A percentile compares a stretch with the other conserved stretches of the same genome.
Evolutionary conservation across 2,113 vertebrate genomes (phyloP).

Genomic region (Tyto alba): DNA sequence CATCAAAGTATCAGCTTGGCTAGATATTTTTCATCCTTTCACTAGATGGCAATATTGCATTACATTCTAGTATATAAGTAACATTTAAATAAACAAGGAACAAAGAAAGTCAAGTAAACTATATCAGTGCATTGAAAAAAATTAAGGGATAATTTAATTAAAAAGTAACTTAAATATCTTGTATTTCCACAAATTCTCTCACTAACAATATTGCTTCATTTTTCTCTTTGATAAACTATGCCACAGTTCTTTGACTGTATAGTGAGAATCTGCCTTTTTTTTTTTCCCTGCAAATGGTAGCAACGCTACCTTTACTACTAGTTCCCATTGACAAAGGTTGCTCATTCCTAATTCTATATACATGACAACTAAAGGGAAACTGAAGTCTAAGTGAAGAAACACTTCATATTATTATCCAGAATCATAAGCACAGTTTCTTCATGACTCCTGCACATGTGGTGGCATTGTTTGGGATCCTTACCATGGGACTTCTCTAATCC

Average conservation of each 20-base stretch:
- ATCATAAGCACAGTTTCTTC: neutral
- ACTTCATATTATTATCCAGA: neutral
- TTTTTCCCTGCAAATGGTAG: rapidly evolving
- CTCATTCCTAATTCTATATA: neutral
- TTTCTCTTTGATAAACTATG: neutral
- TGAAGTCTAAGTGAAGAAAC: neutral
- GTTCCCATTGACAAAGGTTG: neutral
- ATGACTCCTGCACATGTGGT: neutral
- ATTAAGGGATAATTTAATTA: neutral
- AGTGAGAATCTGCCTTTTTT: neutral
- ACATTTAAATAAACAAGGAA: neutral
- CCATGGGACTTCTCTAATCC: neutral
- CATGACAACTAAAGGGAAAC: neutral
- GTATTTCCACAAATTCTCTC: neutral
- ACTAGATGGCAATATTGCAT: constrained; percentile 61
- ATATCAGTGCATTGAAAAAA: neutral
- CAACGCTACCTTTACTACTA: neutral
- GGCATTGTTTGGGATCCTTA: neutral
- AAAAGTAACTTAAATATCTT: neutral
- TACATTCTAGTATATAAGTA: neutral
- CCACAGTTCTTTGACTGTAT: neutral
- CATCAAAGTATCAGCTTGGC: neutral
- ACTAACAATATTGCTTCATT: neutral
- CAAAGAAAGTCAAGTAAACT: neutral
- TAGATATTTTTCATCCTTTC: neutral